Percentiles rank a stretch among this genome's conserved stretches.
These are phyloP conservation scores for Urophycis tenuis DNA, from an alignment of 2,797 vertebrate genomes.

Conservation along the genomic window DNA sequence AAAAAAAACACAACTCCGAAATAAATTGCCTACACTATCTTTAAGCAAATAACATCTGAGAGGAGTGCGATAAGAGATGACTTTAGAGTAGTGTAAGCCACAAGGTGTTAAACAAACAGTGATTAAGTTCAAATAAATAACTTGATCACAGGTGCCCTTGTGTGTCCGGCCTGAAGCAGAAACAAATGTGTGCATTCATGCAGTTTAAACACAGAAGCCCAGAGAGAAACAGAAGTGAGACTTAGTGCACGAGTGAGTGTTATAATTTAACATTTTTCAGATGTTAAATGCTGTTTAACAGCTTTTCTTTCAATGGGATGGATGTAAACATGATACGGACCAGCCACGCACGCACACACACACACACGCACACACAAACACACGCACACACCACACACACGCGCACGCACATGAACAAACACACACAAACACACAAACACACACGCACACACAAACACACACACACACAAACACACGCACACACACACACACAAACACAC, in stretches of 20 bases:
- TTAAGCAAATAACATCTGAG: background rate
- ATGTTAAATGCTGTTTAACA: background rate
- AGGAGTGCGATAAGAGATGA: background rate
- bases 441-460: background rate
- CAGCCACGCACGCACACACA: background rate
- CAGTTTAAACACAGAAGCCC: background rate
- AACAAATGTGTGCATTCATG: background rate
- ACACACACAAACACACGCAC: too few species aligned
- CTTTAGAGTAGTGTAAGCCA: background rate
- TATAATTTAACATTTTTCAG: background rate
- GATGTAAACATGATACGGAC: background rate
- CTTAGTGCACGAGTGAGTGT: too few species aligned
- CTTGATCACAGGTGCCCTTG: background rate
- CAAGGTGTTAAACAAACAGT: background rate
- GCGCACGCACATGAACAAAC: background rate
- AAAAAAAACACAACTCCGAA: too few species aligned
- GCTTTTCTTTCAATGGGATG: background rate
- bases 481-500: slow-evolving; percentile 6
- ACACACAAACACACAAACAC: background rate
- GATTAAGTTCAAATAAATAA: background rate
- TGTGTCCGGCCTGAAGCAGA: background rate
- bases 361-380: too few species aligned
- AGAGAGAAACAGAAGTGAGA: background rate
- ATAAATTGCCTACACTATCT: too few species aligned
- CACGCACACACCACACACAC: background rate